A percentile compares a stretch with the other conserved stretches of the same genome.
Evolutionary conservation across 1,140 invertebrate species (phyloP).

Genomic region (Brachionus paranguensis): DNA sequence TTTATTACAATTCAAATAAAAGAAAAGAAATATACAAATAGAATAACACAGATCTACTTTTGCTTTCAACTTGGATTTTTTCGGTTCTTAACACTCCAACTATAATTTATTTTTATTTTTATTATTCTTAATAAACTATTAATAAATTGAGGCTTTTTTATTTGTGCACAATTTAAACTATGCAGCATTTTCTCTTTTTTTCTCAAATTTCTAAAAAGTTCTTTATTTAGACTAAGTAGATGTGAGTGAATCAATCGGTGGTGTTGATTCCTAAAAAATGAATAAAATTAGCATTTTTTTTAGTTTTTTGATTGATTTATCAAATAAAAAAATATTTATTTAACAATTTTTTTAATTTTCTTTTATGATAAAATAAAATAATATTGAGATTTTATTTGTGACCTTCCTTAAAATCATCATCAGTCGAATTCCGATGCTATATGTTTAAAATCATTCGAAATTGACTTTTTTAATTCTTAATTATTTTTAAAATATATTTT

Average conservation of each 20-base stretch:
- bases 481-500: no score
- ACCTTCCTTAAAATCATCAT: no score
- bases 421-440: no score
- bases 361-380: neutral
- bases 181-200: neutral
- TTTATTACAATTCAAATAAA: neutral
- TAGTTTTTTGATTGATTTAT: neutral
- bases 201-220: neutral
- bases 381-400: no score
- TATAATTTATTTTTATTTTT: slow-evolving; percentile 21
- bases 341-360: neutral
- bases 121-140: neutral
- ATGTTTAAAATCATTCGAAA: no score
- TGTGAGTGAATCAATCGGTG: neutral
- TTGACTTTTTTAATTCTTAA: no score
- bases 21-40: neutral
- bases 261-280: no score
- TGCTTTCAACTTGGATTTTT: neutral
- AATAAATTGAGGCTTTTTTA: neutral
- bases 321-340: neutral
- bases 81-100: slow-evolving; percentile 24
- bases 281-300: neutral
- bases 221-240: neutral
- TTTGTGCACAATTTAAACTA: neutral
- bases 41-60: neutral